Evolutionary conservation across 2,888 invertebrate genomes (phyloP), one percentile per base, ranked within the genome.

Genomic region (Brachynemurus nebulosus): DNA sequence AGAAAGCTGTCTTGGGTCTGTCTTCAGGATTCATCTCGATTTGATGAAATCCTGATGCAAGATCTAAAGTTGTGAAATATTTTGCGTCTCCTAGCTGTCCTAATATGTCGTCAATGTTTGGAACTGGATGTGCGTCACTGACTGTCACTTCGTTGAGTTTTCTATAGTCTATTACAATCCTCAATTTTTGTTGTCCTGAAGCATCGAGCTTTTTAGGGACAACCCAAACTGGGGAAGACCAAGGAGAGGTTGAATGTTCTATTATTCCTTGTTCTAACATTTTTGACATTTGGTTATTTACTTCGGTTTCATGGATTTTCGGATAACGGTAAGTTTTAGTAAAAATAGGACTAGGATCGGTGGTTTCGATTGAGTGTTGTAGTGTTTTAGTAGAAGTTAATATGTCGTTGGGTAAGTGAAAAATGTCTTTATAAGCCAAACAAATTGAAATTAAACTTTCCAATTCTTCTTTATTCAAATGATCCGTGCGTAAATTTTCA

Each of bases 21-120:
- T 60, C 58, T 33, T 51, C 39, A 4, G 48, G 44, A 35, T 53
- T 23, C 49, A 61, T 52, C 41, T 47, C 17, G 11, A 63, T 58
- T 51, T 64, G 62, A 45, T 64, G 62, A 48, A 57, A 64, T 1
- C 62, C 62, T 3, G 53, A 53, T 2, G 60, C 56, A n/a, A 64
- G 42, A 48, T 63, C 63, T 21, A 64, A 23, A 1, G 57, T 59
- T 2, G 59, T 54, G 42, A 62, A 64, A 48, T 59, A 63, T 44
- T 53, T 53, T 1, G 58, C 50, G 44, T 56, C 53, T 23, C 60
- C 59, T 42, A 64, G 44, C 49, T 61, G 57, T 44, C 60, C 57
- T 11, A 62, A 45, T 37, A 63, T 61, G 34, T 59, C 57, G 2
- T 51, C 46, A 4, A 62, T 63, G 45, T 58, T 58, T 0, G 61